Conservation (phyloP, 2,113 vertebrate species). For the Mola mola region DNA sequence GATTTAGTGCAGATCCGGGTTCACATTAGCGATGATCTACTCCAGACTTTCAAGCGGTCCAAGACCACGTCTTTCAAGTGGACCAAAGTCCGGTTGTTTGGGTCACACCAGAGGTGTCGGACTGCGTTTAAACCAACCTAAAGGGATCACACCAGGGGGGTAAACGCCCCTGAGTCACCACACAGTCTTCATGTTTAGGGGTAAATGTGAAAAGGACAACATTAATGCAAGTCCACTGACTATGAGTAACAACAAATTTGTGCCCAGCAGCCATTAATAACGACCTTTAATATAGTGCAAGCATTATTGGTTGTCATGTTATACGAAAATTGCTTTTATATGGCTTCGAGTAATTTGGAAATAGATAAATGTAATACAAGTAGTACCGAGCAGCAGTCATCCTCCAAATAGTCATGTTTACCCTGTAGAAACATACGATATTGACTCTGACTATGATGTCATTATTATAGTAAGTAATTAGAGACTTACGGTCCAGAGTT, state of each 20-base stretch:
- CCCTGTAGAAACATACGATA: slow-evolving; percentile 32
- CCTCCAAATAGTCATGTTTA: slow-evolving; percentile 31
- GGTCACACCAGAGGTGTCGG: too few species aligned
- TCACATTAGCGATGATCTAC: too few species aligned
- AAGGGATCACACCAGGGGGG: too few species aligned
- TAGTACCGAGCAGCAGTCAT: slow-evolving; percentile 20
- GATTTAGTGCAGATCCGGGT: too few species aligned
- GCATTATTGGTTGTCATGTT: slow-evolving; percentile 51
- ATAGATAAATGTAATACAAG: background rate
- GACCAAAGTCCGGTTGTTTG: too few species aligned
- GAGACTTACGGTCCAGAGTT: slow-evolving; percentile 9
- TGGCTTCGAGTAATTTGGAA: slow-evolving; percentile 24
- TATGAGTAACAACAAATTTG: slow-evolving; percentile 46
- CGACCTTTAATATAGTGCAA: slow-evolving; percentile 50
- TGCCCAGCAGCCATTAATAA: slow-evolving; percentile 32
- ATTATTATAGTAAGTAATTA: slow-evolving; percentile 39
- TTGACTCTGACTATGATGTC: slow-evolving; percentile 31
- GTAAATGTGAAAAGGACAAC: background rate
- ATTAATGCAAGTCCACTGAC: background rate
- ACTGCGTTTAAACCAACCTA: too few species aligned
- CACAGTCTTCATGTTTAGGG: too few species aligned
- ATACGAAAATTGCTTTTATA: slow-evolving; percentile 42
- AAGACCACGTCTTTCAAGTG: too few species aligned
- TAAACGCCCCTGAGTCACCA: too few species aligned
- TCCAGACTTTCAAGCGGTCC: too few species aligned